phyloP scores from a whole-genome alignment of 2,888 invertebrate species.

The Eretmocerus hayati region DNA sequence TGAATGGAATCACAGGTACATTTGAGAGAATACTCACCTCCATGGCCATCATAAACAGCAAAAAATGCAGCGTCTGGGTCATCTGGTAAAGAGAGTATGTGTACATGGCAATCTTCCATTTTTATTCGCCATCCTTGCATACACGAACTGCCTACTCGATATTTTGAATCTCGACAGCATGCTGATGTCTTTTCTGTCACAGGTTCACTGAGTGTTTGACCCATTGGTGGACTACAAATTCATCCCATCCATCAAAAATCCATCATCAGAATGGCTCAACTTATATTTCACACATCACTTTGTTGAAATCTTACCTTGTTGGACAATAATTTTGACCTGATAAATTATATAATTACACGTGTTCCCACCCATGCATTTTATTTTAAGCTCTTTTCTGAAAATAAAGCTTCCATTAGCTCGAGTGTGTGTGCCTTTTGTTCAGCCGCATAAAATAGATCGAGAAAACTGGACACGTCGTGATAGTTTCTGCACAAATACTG shows the following conservation, averaged over 20 bases:
- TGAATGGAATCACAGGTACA: constrained; percentile 36
- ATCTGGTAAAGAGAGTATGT: constrained; percentile 84
- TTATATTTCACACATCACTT: not conserved
- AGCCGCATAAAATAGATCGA: not conserved
- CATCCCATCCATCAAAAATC: not conserved
- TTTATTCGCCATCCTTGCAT: constrained; percentile 99
- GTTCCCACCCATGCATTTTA: constrained; percentile 14
- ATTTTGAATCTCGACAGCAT: constrained; percentile 66
- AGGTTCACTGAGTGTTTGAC: constrained; percentile 95
- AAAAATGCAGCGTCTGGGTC: constrained; percentile 92
- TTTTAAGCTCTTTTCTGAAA: constrained; percentile 15
- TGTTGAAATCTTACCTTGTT: too few relatives aligned
- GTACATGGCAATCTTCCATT: constrained; percentile 99
- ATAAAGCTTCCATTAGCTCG: constrained; percentile 3
- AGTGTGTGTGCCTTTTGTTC: not conserved
- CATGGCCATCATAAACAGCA: constrained; percentile 95
- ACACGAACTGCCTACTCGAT: constrained; percentile 87
- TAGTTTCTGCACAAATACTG: not conserved
- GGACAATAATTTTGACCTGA: constrained; percentile 11
- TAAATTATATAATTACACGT: constrained; percentile 15
- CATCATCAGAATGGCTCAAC: not conserved
- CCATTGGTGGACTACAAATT: constrained; percentile 57
- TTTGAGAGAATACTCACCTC: too few relatives aligned
- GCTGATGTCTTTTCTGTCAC: constrained; percentile 84
- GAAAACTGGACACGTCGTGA: not conserved